Percentiles rank a stretch among this genome's conserved stretches.
Evolutionary conservation across 2,888 invertebrate genomes (phyloP).

Genomic region (Aricia artaxerxes): DNA sequence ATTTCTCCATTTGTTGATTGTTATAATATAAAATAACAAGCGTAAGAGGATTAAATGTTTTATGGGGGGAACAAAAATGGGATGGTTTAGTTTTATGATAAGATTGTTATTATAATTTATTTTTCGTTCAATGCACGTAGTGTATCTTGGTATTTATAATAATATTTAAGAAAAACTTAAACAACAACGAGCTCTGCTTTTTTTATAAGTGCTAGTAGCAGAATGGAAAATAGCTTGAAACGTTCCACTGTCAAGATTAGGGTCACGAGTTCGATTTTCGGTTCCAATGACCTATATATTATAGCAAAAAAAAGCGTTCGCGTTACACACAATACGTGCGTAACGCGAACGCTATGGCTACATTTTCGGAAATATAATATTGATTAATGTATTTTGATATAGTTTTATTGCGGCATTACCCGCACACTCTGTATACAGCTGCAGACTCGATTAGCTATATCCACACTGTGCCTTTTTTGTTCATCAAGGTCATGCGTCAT

Average conservation of each 20-base stretch:
- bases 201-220: too few relatives aligned
- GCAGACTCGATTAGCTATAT: neutral
- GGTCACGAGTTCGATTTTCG: too few relatives aligned
- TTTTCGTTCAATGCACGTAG: neutral
- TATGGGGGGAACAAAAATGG: neutral
- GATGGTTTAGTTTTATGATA: neutral
- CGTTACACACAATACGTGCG: neutral
- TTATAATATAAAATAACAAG: constrained; percentile 21
- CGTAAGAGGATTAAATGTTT: constrained; percentile 15
- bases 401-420: neutral
- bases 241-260: too few relatives aligned
- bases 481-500: too few relatives aligned
- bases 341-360: neutral
- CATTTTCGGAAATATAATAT: neutral
- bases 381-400: neutral
- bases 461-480: too few relatives aligned
- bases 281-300: too few relatives aligned
- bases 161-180: too few relatives aligned
- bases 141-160: too few relatives aligned
- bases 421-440: neutral
- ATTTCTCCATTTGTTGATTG: neutral
- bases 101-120: neutral
- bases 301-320: neutral
- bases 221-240: too few relatives aligned
- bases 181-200: too few relatives aligned